phyloP scores from a whole-genome alignment of 2,888 invertebrate species.

The Achlya flavicornis region DNA sequence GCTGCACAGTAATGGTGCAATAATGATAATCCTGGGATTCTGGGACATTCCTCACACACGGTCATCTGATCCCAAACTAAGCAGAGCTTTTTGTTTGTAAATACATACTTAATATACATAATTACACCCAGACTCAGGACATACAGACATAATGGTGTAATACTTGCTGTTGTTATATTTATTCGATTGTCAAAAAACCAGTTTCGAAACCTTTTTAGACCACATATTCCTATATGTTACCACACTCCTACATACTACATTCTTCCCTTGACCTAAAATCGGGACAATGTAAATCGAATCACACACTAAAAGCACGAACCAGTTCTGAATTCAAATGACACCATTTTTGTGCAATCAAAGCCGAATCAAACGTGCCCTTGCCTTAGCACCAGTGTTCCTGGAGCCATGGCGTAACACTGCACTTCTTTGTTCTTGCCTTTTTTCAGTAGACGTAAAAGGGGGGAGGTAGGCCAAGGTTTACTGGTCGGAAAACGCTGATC shows the following conservation, averaged over 20 bases:
- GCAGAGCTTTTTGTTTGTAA: too few species aligned
- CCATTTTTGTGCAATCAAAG: slow-evolving; percentile 23
- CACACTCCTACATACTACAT: neutral
- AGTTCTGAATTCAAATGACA: slow-evolving; percentile 15
- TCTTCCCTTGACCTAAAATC: slow-evolving; percentile 2
- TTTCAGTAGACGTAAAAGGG: neutral
- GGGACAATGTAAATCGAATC: slow-evolving; percentile 9
- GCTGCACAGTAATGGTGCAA: too few species aligned
- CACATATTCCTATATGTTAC: too few species aligned
- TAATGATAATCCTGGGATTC: too few species aligned
- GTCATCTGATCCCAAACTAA: too few species aligned
- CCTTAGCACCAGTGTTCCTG: slow-evolving; percentile 11
- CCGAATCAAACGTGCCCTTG: slow-evolving; percentile 15
- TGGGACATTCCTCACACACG: too few species aligned
- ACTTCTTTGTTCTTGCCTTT: neutral
- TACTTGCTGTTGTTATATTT: too few species aligned
- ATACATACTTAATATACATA: too few species aligned
- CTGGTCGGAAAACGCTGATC: slow-evolving; percentile 14
- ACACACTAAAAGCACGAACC: slow-evolving; percentile 12
- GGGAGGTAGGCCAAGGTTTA: neutral
- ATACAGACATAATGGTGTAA: too few species aligned
- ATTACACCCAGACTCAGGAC: too few species aligned
- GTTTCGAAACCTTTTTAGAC: too few species aligned
- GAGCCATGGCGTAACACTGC: neutral
- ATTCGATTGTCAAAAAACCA: too few species aligned